These are phyloP conservation scores for Strigamia crassipes DNA, from an alignment of 2,888 invertebrate genomes.

Conservation along the genomic window DNA sequence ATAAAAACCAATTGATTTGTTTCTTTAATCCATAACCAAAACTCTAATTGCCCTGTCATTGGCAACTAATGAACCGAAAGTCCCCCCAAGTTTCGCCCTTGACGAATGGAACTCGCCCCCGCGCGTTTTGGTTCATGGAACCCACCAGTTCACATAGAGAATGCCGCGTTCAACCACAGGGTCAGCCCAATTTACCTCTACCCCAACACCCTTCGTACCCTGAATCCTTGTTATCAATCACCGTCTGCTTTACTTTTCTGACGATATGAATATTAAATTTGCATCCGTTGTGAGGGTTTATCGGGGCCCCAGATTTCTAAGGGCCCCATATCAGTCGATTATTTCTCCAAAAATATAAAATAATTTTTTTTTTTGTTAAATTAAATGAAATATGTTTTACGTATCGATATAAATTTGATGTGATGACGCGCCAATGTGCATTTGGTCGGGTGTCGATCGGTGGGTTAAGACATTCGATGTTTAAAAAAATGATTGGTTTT, in stretches of 20 bases:
- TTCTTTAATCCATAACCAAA: neutral
- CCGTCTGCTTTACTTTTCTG: neutral
- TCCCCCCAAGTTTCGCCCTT: constrained; percentile 24
- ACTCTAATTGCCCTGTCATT: neutral
- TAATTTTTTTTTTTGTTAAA: too few species aligned
- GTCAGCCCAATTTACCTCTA: constrained; percentile 34
- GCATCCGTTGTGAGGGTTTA: too few species aligned
- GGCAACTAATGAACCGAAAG: constrained; percentile 21
- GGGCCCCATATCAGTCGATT: too few species aligned
- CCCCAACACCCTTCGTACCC: constrained; percentile 31
- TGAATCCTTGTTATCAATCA: neutral
- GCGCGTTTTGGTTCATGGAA: constrained; percentile 40
- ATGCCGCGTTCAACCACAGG: constrained; percentile 38
- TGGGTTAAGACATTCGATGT: neutral
- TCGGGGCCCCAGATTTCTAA: too few species aligned
- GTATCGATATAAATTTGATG: too few species aligned
- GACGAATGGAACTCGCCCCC: constrained; percentile 39
- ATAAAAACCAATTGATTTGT: neutral
- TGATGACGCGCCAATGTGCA: too few species aligned
- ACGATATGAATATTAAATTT: neutral
- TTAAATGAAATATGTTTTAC: too few species aligned
- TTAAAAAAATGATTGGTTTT: neutral
- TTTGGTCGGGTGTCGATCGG: too few species aligned
- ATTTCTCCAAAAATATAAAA: too few species aligned
- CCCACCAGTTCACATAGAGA: constrained; percentile 37